Percentiles rank a stretch among this genome's conserved stretches.
Conservation (phyloP, 2,113 vertebrate species). For the Sceloporus tristichus region DNA sequence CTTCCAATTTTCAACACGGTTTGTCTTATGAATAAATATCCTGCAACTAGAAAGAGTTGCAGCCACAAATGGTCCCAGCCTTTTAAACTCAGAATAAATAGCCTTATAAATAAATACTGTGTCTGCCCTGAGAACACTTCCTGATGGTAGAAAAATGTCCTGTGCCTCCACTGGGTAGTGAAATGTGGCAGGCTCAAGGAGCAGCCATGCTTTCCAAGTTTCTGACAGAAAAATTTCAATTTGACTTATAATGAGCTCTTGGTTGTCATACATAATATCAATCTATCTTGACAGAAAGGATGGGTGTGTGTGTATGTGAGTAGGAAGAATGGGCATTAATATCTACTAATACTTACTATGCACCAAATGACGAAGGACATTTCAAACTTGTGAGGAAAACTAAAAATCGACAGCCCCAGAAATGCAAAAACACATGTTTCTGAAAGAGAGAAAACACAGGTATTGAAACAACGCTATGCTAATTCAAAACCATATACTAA, state of each 20-base stretch:
- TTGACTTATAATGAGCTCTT: not conserved
- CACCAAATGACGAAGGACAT: slow-evolving; percentile 99
- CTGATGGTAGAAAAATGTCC: slow-evolving; percentile 40
- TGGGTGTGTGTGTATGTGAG: too few relatives aligned
- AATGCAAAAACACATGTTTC: slow-evolving; percentile 99
- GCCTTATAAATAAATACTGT: slow-evolving; percentile 45
- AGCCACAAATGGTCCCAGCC: slow-evolving; percentile 44
- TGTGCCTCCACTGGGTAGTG: not conserved
- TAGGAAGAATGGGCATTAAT: not conserved
- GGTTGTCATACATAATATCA: not conserved
- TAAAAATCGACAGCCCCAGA: slow-evolving; percentile 98
- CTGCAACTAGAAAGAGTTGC: slow-evolving; percentile 31
- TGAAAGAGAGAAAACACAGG: slow-evolving; percentile 77
- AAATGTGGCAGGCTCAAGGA: not conserved
- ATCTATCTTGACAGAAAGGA: not conserved
- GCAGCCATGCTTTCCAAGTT: not conserved
- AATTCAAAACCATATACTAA: slow-evolving; percentile 30
- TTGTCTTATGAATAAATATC: slow-evolving; percentile 49
- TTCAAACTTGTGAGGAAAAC: slow-evolving; percentile 99
- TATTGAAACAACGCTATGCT: slow-evolving; percentile 29
- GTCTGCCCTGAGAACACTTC: slow-evolving; percentile 22
- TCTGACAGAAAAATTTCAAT: not conserved
- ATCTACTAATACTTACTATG: slow-evolving; percentile 89
- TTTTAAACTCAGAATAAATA: slow-evolving; percentile 51
- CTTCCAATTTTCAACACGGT: not conserved